Conservation (phyloP, 2,888 invertebrate genomes). For the Molanna angustata region DNA sequence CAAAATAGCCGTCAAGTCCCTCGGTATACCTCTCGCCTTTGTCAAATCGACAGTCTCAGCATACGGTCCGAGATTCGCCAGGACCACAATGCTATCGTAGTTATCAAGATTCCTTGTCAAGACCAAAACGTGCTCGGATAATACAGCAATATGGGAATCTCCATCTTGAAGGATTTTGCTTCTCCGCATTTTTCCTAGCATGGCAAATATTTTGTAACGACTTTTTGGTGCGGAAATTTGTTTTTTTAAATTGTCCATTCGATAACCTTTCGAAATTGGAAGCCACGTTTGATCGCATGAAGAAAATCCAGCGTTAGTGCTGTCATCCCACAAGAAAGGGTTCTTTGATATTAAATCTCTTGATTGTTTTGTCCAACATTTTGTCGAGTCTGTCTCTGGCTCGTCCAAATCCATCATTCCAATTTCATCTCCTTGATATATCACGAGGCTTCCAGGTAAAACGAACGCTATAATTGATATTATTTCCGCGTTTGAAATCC, state of each 20-base stretch:
- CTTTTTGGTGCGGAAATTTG: conserved; percentile 37
- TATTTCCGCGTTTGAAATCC: conserved; percentile 47
- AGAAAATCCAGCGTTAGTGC: conserved; percentile 42
- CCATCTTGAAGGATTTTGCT: conserved; percentile 28
- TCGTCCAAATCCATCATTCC: conserved; percentile 51
- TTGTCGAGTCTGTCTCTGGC: conserved; percentile 32
- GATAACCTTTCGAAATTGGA: conserved; percentile 46
- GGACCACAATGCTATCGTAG: conserved; percentile 42
- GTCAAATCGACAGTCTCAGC: conserved; percentile 49
- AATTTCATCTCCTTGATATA: conserved; percentile 64
- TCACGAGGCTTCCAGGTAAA: conserved; percentile 56
- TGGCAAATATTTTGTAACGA: conserved; percentile 35
- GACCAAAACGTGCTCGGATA: conserved; percentile 3
- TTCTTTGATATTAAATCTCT: background rate
- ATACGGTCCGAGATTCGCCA: conserved; percentile 53
- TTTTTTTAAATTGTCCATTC: conserved; percentile 40
- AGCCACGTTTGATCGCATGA: conserved; percentile 43
- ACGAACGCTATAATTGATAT: conserved; percentile 54
- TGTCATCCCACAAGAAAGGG: conserved; percentile 51
- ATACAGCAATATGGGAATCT: background rate
- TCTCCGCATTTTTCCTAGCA: conserved; percentile 2
- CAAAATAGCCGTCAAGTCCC: conserved; percentile 44
- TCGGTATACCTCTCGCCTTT: conserved; percentile 44
- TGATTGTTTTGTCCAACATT: background rate
- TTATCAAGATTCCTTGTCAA: conserved; percentile 42